phyloP scores from a whole-genome alignment of 1,140 invertebrate species.

The Arctopsyche grandis region DNA sequence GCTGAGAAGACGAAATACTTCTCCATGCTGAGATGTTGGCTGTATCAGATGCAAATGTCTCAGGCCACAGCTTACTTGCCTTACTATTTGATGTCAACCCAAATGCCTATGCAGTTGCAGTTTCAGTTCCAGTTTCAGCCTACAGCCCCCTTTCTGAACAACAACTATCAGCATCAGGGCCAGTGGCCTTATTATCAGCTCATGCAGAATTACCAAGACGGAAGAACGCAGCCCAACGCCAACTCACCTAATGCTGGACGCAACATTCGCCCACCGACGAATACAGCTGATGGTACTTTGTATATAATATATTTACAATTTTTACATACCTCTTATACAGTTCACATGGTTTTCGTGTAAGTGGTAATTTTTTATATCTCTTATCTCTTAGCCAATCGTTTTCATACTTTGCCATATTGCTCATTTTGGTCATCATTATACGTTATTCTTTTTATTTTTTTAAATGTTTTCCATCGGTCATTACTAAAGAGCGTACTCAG shows the following conservation, averaged over 20 bases:
- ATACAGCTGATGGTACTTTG: not conserved
- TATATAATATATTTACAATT: no score
- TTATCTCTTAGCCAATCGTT: no score
- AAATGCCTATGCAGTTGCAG: slow-evolving; percentile 63
- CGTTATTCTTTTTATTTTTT: no score
- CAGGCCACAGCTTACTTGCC: slow-evolving; percentile 68
- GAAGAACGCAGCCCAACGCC: not conserved
- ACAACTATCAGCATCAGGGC: slow-evolving; percentile 59
- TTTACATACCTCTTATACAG: no score
- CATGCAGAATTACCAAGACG: not conserved
- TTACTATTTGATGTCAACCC: slow-evolving; percentile 69
- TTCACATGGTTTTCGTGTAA: no score
- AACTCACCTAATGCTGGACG: not conserved
- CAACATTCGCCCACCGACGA: not conserved
- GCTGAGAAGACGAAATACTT: slow-evolving; percentile 69
- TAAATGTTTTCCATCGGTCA: no score
- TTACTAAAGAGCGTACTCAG: no score
- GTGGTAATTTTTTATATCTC: no score
- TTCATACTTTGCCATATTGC: no score
- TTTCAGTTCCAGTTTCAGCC: no score
- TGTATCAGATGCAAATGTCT: slow-evolving; percentile 67
- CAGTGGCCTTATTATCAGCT: slow-evolving; percentile 20
- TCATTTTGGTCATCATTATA: no score
- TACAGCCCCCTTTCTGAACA: slow-evolving; percentile 62
- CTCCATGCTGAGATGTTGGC: slow-evolving; percentile 65